phyloP scores from a whole-genome alignment of 2,888 invertebrate genomes.

The Dynastes maya region DNA sequence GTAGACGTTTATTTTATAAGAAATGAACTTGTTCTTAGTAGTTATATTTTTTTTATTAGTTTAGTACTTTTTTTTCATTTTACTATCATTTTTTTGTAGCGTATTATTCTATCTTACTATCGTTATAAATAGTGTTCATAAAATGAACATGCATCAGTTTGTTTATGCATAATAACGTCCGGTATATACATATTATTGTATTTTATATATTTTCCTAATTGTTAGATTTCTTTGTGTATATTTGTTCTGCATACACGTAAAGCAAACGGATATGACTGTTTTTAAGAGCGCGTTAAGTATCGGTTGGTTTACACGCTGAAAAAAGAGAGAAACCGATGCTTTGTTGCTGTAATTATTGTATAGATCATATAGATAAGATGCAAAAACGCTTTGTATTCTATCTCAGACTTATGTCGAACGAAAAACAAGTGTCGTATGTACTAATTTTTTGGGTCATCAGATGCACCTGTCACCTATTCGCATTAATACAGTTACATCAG shows the following conservation, averaged over 20 bases:
- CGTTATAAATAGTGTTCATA: constrained; percentile 36
- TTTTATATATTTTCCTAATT: constrained; percentile 44
- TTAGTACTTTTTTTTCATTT: constrained; percentile 33
- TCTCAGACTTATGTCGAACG: constrained; percentile 14
- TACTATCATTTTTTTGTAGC: constrained; percentile 23
- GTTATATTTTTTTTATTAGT: constrained; percentile 40
- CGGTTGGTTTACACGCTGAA: constrained; percentile 15
- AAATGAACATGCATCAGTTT: constrained; percentile 35
- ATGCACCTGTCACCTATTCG: constrained; percentile 35
- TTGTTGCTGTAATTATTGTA: constrained; percentile 63
- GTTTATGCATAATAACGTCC: constrained; percentile 32
- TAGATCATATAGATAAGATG: constrained; percentile 14
- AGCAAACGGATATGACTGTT: constrained; percentile 27
- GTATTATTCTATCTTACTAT: constrained; percentile 37
- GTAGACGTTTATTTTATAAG: constrained; percentile 35
- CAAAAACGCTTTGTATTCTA: constrained; percentile 20
- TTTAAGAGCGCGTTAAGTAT: neutral
- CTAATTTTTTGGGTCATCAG: constrained; percentile 41
- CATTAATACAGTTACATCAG: constrained; percentile 22
- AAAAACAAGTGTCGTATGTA: constrained; percentile 16
- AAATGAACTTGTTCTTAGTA: constrained; percentile 39
- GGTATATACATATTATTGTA: constrained; percentile 18
- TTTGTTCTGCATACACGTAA: constrained; percentile 21
- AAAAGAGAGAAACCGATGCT: constrained; percentile 30
- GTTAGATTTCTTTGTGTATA: constrained; percentile 25